Evolutionary conservation across 2,888 invertebrate species (phyloP).

Genomic region (Prosapia bicincta): DNA sequence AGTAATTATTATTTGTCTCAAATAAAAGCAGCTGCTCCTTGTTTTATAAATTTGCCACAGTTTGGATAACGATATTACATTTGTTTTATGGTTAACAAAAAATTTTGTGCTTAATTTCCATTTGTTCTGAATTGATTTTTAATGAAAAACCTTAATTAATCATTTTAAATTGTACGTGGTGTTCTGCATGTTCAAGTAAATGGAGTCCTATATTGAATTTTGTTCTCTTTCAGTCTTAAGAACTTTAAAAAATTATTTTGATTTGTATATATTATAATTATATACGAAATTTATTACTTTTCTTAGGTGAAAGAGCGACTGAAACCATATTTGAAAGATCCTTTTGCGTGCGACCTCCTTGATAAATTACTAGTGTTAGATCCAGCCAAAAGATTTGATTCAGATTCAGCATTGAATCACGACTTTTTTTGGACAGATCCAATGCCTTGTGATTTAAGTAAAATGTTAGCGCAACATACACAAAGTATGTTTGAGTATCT

Average conservation of each 20-base stretch:
- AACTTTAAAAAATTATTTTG: neutral
- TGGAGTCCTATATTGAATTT: too few species aligned
- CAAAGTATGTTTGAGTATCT: slow-evolving; percentile 95
- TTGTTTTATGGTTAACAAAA: too few species aligned
- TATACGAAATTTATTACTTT: slow-evolving; percentile 8
- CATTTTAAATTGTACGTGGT: too few species aligned
- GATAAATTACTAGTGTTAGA: slow-evolving; percentile 90
- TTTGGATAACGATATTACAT: too few species aligned
- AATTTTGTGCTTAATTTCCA: too few species aligned
- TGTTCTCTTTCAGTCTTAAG: too few species aligned
- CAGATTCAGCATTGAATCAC: slow-evolving; percentile 92
- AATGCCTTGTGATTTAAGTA: slow-evolving; percentile 85
- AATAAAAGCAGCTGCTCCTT: too few species aligned
- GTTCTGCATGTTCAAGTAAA: too few species aligned
- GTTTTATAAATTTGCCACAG: too few species aligned
- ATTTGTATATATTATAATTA: neutral
- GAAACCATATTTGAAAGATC: slow-evolving; percentile 86
- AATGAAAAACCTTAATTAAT: too few species aligned
- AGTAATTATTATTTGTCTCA: too few species aligned
- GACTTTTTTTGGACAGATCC: slow-evolving; percentile 99
- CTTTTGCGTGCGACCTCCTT: slow-evolving; percentile 87
- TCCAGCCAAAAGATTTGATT: slow-evolving; percentile 82
- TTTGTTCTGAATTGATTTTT: too few species aligned
- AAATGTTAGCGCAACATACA: slow-evolving; percentile 88
- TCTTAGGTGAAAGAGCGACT: slow-evolving; percentile 70